Evolutionary conservation across 2,888 invertebrate genomes (phyloP), one percentile per base, ranked within the genome.

Genomic region (Allacma fusca): DNA sequence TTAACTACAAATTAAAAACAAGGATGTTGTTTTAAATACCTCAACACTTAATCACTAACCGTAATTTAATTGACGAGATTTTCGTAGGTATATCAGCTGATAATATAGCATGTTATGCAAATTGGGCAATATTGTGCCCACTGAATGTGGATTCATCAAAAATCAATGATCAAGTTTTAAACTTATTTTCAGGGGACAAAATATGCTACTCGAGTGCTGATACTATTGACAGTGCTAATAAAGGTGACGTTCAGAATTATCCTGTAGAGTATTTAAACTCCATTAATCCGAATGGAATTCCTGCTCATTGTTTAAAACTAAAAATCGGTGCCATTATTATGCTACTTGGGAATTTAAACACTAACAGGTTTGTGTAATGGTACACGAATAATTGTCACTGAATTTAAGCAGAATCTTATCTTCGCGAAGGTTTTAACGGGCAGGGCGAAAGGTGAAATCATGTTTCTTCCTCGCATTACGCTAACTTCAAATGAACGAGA

Each of bases 291-390:
- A 71, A 77, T 40, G 81, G 79, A 23, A 29, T 82, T 9, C 79
- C 81, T 21, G 75, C 78, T 23, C 83, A 84, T 72, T 44, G 72
- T n/a, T 72, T 84, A 7, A 28, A 70, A 9, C 70, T 84, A 5
- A 83, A 82, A 78, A 67, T 80, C 40, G 82, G 82, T 12, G 67
- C 72, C 28, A 44, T 70, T 2, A 71, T 81, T 1, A 82, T 83
- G 79, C 44, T 83, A 21, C 34, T 79, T 23, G 16, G 78, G 19
- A 81, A 81, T 65, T 34, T 81, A 7, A 67, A 70, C 29, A 40
- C 74, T 5, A 1, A 29, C 59, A 24, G 77, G 78, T 1, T 34
- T 79, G 1, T 79, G 79, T 50, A 79, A 79, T 71, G 77, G 75
- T 0, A 75, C 79, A 0, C 40, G 79, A 19, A 24, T 79, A 1